Evolutionary conservation across 2,888 invertebrate species (phyloP).

Genomic region (Stenolophus ochropezus): DNA sequence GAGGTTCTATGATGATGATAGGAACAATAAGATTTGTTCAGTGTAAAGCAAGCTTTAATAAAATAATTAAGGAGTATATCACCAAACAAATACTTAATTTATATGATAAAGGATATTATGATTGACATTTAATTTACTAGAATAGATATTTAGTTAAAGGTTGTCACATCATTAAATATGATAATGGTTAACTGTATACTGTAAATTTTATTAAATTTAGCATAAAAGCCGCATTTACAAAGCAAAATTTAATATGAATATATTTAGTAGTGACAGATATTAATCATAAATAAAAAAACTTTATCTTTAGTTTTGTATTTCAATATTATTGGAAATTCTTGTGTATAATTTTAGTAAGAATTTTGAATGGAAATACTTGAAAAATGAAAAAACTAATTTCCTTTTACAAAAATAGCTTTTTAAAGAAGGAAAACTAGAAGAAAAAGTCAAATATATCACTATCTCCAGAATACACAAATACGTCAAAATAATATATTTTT

Average conservation of each 20-base stretch:
- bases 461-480: conserved; percentile 3
- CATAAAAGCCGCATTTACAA: not conserved
- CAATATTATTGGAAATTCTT: too few relatives aligned
- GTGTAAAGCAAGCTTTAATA: too few relatives aligned
- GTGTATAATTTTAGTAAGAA: too few relatives aligned
- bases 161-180: not conserved
- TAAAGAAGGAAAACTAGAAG: not conserved
- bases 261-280: too few relatives aligned
- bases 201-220: not conserved
- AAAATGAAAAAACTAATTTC: too few relatives aligned
- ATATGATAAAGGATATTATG: not conserved
- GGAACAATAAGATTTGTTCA: too few relatives aligned
- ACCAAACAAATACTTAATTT: not conserved
- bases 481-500: conserved; percentile 34
- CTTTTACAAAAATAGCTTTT: not conserved
- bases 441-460: not conserved
- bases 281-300: too few relatives aligned
- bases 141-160: conserved; percentile 9
- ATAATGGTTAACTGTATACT: not conserved
- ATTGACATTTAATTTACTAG: not conserved
- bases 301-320: too few relatives aligned
- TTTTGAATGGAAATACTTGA: too few relatives aligned
- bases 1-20: too few relatives aligned
- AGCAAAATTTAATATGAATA: not conserved
- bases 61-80: not conserved